Percentiles rank a stretch among this genome's conserved stretches.
phyloP scores from a whole-genome alignment of 2,113 vertebrate species.

The Blennius ocellaris region DNA sequence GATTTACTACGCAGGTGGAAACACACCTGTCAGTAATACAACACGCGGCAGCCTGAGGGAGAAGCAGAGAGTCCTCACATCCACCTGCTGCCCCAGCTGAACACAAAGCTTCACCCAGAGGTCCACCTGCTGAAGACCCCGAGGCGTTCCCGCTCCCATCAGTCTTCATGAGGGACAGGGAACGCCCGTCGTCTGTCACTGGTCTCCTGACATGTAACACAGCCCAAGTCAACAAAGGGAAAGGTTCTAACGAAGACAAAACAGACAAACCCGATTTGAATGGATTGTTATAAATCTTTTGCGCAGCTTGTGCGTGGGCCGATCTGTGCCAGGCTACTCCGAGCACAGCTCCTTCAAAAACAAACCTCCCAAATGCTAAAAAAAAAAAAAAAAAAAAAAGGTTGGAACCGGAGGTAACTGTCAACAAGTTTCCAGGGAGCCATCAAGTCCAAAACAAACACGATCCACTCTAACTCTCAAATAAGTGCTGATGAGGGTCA shows the following conservation, averaged over 20 bases:
- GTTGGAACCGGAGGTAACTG: conserved; percentile 33
- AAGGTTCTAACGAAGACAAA: conserved; percentile 17
- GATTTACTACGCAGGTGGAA: conserved; percentile 31
- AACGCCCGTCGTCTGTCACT: conserved; percentile 35
- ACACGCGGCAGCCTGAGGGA: conserved; percentile 40
- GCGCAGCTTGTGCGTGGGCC: not conserved
- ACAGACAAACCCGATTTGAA: no score
- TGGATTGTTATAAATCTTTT: not conserved
- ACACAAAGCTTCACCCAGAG: conserved; percentile 21
- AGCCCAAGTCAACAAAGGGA: conserved; percentile 15
- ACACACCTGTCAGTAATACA: conserved; percentile 55
- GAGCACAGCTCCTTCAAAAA: not conserved
- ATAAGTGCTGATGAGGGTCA: conserved; percentile 41
- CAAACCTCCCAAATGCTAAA: not conserved
- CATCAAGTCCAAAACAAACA: conserved; percentile 55
- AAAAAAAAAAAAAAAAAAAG: not conserved
- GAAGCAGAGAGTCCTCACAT: conserved; percentile 32
- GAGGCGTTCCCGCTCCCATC: conserved; percentile 34
- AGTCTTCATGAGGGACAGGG: conserved; percentile 46
- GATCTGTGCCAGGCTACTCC: not conserved
- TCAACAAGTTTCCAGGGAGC: conserved; percentile 29
- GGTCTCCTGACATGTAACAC: conserved; percentile 20
- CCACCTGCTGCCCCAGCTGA: conserved; percentile 48
- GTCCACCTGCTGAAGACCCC: conserved; percentile 53
- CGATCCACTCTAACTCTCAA: conserved; percentile 28